Evolutionary conservation across 2,113 vertebrate species (phyloP).

Genomic region (Prietella phreatophila): DNA sequence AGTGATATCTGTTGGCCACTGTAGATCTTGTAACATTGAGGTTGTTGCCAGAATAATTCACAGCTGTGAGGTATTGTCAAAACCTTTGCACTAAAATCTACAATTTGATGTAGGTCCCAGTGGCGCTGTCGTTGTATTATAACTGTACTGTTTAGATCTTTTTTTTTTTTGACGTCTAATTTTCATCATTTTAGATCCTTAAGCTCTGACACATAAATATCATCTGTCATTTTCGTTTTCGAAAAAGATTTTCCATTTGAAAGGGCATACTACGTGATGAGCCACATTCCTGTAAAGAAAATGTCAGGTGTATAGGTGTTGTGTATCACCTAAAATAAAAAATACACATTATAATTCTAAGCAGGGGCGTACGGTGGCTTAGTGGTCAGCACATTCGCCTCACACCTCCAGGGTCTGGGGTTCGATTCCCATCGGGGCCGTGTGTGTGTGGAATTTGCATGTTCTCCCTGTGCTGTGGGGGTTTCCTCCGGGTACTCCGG

Average conservation of each 20-base stretch:
- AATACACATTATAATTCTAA: background rate
- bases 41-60: background rate
- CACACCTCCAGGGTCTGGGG: too few relatives aligned
- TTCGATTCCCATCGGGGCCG: too few relatives aligned
- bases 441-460: too few relatives aligned
- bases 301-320: background rate
- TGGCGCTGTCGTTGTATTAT: background rate
- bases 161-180: background rate
- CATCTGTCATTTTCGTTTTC: background rate
- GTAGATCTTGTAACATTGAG: background rate
- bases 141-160: background rate
- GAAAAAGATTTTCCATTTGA: background rate
- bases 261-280: background rate
- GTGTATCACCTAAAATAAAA: background rate
- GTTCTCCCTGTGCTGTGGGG: too few relatives aligned
- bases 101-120: background rate
- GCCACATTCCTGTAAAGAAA: background rate
- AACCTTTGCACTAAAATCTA: background rate
- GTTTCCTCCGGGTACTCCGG: too few relatives aligned
- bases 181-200: background rate
- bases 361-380: too few relatives aligned
- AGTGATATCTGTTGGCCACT: background rate
- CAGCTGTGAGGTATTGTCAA: background rate
- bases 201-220: background rate
- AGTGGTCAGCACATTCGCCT: too few relatives aligned